Base-by-base conservation (phyloP, 2,888 invertebrate genomes). In the Cheilosia pagana region DNA sequence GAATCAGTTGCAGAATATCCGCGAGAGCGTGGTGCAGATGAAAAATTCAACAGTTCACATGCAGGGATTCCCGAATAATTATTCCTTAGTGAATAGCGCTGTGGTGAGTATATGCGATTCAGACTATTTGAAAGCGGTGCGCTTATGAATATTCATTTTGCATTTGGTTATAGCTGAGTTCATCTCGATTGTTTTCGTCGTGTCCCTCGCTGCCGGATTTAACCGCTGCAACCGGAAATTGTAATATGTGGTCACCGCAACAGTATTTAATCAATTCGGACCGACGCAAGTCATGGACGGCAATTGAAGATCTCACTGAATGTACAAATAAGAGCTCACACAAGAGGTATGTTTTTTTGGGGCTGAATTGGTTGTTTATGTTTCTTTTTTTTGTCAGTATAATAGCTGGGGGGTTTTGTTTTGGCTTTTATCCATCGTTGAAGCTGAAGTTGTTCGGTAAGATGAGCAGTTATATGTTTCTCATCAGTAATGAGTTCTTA, bases 211-310 rank as follows among this genome's bases (percentile, higher is more conserved):
- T 92, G 86, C 91, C 92, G 0, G 92, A 92, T 87, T 87, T 92
- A 10, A 91, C 89, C 39, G 89, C 88, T 14, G 87, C 87, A 21
- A 79, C 83, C 39, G 87, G 88, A 76, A 89, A 88, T 72, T 88
- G 87, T 53, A 88, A 87, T 50, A 90, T 91, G 88, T 92, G 92
- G 92, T 89, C 91, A 41, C 88, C 90, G 23, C 91, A 91, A 70
- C 91, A 91, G 83, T 90, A 90, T 86, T 88, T 91, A 23, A 87
- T 91, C 71, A 90, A 91, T 87, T 88, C 90, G 8, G 92, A 92
- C 81, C 93, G 96, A 2, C 93, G 97, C 87, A 95, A 96, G 90
- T 97, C 97, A 87, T 97, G 97, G 97, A 96, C 97, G 5, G 96
- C 96, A n/a, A 93, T 96, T 76, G 97, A 97, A 90, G 95, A 95